Base-by-base conservation (phyloP, 2,888 invertebrate species). In the Fissipunctia ypsillon region DNA sequence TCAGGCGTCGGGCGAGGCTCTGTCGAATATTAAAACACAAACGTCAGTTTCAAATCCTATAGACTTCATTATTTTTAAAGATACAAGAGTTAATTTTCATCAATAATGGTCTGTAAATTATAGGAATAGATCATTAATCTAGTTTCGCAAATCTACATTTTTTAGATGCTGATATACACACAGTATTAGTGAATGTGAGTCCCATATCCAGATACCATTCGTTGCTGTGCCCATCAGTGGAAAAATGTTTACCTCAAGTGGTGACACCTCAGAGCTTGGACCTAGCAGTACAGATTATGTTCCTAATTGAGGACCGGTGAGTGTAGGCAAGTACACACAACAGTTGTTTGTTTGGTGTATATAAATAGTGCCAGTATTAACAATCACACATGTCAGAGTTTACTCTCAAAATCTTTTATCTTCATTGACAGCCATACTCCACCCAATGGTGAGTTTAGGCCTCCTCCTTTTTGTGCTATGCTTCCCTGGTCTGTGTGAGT, bases 171-270 rank as follows among this genome's bases (percentile, higher is more conserved):
- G 86, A 92, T 2, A 73, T 85, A 56, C 94, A 96, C 84, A 86
- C 91, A 35, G 82, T 97, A 28, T 87, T 97, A 31, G 96, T 98
- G n/a, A 99, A 99, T 95, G 97, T 97, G n/a, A 98, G 98, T 90
- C 99, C 99, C 0, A 94, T 98, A 84, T 97, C 98, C 74, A 96
- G 93, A 84, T 97, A 97, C 73, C 98, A 98, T 91, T 97, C 97
- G 57, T 93, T 99, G 25, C 92, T 98, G n/a, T 97, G 98, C 76
- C 98, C 98, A 0, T 96, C 97, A 65, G 90, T 98, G 2, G 92
- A 96, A 31, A 93, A 94, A 72, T 96, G 96, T 84, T 91, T 97
- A 57, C 97, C 98, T 16, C 99, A 99, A 94, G 94, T 97, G 25
- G 91, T 97, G 4, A 98, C 97, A 0, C 84, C 92, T 25, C 93